Percentiles rank a stretch among this genome's conserved stretches.
Evolutionary conservation across 2,888 invertebrate species (phyloP).

Genomic region (Cremastobaeus sp.): DNA sequence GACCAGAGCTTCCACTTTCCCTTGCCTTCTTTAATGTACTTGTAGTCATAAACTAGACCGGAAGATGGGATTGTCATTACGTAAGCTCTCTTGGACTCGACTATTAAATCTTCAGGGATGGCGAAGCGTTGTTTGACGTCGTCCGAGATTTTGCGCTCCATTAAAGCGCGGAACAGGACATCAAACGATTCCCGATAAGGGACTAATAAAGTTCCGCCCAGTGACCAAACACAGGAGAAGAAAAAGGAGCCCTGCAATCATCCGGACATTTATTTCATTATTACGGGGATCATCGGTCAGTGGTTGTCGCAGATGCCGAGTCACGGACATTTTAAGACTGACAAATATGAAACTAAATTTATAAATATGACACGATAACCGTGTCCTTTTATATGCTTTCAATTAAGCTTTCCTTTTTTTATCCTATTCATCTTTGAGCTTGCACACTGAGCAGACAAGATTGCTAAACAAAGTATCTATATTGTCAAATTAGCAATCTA

Average conservation of each 20-base stretch:
- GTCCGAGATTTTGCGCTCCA: slow-evolving; percentile 89
- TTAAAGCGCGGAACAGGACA: slow-evolving; percentile 84
- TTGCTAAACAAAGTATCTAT: no score
- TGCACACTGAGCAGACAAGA: no score
- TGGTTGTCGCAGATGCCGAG: no score
- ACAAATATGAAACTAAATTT: no score
- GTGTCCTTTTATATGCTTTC: no score
- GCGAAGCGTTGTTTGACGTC: slow-evolving; percentile 79
- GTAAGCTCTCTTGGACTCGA: slow-evolving; percentile 82
- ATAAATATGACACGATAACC: no score
- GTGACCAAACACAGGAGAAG: slow-evolving; percentile 94
- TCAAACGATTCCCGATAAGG: slow-evolving; percentile 88
- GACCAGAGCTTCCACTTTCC: slow-evolving; percentile 96
- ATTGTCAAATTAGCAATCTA: no score
- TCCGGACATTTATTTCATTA: no score
- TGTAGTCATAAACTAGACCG: slow-evolving; percentile 92
- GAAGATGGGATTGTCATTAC: slow-evolving; percentile 89
- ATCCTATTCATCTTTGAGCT: no score
- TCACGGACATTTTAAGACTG: no score
- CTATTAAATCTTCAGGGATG: slow-evolving; percentile 71
- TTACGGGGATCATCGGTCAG: no score
- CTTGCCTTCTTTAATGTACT: slow-evolving; percentile 92
- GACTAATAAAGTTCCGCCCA: slow-evolving; percentile 89
- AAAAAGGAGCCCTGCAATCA: slow-evolving; percentile 88
- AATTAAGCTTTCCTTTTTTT: no score